These are phyloP conservation scores for Plebejus anna DNA, from an alignment of 2,888 invertebrate species.

Conservation along the genomic window DNA sequence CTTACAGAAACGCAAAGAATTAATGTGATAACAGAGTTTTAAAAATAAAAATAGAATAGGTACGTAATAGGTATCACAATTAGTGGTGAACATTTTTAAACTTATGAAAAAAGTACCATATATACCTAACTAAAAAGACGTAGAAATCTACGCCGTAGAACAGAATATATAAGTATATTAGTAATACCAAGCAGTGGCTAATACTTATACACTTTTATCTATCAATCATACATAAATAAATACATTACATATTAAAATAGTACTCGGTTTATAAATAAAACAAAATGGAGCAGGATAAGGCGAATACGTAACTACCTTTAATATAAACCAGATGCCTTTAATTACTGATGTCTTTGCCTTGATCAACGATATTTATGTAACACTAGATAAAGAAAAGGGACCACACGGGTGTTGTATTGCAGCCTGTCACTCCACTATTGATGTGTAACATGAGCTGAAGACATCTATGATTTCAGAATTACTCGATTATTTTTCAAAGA, in stretches of 20 bases:
- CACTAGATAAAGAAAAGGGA: slow-evolving; percentile 15
- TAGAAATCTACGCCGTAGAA: not conserved
- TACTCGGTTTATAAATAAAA: slow-evolving; percentile 25
- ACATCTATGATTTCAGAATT: not conserved
- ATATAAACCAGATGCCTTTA: slow-evolving; percentile 26
- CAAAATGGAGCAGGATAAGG: slow-evolving; percentile 20
- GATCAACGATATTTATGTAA: slow-evolving; percentile 8
- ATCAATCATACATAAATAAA: slow-evolving; percentile 10
- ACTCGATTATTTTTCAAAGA: not conserved
- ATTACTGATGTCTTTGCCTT: slow-evolving; percentile 23
- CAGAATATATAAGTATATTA: no score
- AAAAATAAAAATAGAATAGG: no score
- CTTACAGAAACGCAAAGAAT: not conserved
- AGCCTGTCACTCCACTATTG: not conserved
- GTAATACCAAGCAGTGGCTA: not conserved
- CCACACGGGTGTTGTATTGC: slow-evolving; percentile 18
- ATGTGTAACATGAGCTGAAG: not conserved
- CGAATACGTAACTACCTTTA: slow-evolving; percentile 7
- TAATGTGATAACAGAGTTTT: not conserved
- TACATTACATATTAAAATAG: slow-evolving; percentile 22
- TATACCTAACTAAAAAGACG: not conserved
- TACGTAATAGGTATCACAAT: not conserved
- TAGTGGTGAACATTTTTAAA: not conserved
- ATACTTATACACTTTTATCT: not conserved
- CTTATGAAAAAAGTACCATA: not conserved